Evolutionary conservation across 2,797 vertebrate species (phyloP).

Genomic region (Calcarius lapponicus): DNA sequence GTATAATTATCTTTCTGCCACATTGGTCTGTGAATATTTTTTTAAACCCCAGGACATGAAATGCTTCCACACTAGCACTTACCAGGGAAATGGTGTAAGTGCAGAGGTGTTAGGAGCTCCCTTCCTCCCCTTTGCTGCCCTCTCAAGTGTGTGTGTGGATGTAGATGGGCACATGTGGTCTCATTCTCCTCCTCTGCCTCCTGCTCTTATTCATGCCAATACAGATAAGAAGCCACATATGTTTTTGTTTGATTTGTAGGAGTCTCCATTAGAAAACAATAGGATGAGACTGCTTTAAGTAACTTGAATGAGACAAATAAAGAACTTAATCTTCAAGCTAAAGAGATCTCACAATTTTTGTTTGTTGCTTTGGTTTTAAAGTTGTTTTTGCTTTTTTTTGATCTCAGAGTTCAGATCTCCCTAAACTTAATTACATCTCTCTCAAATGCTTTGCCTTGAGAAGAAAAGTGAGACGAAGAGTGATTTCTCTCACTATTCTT

Average conservation of each 20-base stretch:
- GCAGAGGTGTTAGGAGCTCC: not conserved
- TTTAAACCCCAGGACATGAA: not conserved
- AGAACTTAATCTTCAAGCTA: not conserved
- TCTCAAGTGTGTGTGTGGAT: not conserved
- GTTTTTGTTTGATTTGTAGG: not conserved
- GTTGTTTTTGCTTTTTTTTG: not conserved
- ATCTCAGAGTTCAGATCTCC: not conserved
- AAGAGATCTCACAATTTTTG: not conserved
- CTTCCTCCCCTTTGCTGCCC: not conserved
- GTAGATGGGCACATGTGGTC: accelerated
- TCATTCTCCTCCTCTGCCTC: not conserved
- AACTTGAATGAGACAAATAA: not conserved
- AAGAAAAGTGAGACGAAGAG: not conserved
- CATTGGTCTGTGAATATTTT: not conserved
- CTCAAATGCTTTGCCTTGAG: not conserved
- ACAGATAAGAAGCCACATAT: not conserved
- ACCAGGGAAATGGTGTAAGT: not conserved
- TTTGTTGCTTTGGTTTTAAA: not conserved
- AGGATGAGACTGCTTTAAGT: not conserved
- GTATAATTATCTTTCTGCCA: not conserved
- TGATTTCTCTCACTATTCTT: not conserved
- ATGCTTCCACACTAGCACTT: not conserved
- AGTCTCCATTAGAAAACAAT: not conserved
- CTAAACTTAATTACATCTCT: not conserved
- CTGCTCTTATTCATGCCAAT: not conserved